phyloP scores from a whole-genome alignment of 92 coral and sea anemone genomes.

The Virgularia gustaviana region DNA sequence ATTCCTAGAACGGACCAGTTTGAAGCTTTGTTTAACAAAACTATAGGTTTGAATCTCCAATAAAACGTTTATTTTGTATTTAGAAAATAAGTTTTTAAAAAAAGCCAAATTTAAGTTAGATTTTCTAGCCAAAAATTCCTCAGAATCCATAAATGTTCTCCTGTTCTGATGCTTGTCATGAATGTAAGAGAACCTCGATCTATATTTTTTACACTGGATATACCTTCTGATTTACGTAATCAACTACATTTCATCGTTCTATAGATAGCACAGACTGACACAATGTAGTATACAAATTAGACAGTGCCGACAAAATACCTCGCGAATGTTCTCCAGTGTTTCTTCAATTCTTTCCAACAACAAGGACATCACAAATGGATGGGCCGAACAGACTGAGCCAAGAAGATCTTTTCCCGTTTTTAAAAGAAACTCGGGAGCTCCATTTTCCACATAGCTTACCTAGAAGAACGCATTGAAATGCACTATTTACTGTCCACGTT shows the following conservation, averaged over 20 bases:
- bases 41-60: neutral
- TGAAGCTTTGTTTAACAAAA: neutral
- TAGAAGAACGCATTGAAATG: slow-evolving; percentile 13
- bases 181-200: too few relatives aligned
- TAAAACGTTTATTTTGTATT: neutral
- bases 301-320: too few relatives aligned
- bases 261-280: too few relatives aligned
- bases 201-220: too few relatives aligned
- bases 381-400: slow-evolving; percentile 67
- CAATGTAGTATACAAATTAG: too few relatives aligned
- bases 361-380: slow-evolving; percentile 82
- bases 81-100: too few relatives aligned
- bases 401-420: slow-evolving; percentile 88
- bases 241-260: too few relatives aligned
- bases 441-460: slow-evolving; percentile 75
- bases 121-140: too few relatives aligned
- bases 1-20: slow-evolving; percentile 46
- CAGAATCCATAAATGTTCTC: too few relatives aligned
- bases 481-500: too few relatives aligned
- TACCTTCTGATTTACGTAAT: neutral
- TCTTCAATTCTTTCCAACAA: slow-evolving; percentile 66
- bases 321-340: slow-evolving; percentile 65
- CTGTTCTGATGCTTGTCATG: too few relatives aligned
- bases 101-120: too few relatives aligned
- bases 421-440: slow-evolving; percentile 80